phyloP scores from a whole-genome alignment of 2,888 invertebrate genomes.

The Orthosia cruda region DNA sequence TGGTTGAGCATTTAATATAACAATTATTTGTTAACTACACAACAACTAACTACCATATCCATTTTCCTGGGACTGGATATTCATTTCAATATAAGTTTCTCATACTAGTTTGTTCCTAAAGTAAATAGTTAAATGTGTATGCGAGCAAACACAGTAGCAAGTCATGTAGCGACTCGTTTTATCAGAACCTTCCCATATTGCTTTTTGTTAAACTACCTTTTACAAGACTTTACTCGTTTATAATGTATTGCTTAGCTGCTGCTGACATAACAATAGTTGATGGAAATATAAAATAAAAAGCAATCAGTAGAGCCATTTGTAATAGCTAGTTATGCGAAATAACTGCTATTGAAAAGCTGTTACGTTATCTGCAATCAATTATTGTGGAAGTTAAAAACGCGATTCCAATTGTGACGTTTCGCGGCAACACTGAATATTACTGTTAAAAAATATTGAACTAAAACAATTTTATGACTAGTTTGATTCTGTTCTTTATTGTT shows the following conservation, averaged over 20 bases:
- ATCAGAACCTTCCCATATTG: not conserved
- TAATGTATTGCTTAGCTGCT: slow-evolving; percentile 2
- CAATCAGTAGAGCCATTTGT: slow-evolving; percentile 16
- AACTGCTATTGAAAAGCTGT: slow-evolving; percentile 31
- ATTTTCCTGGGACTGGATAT: not conserved
- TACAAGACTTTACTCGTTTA: not conserved
- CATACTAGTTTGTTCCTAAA: not conserved
- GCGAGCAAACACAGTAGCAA: slow-evolving; percentile 19
- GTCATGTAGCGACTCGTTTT: slow-evolving; percentile 14
- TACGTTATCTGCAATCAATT: slow-evolving; percentile 36
- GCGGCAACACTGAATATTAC: slow-evolving; percentile 7
- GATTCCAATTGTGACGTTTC: slow-evolving; percentile 21
- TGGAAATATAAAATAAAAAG: not conserved
- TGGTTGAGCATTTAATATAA: not conserved
- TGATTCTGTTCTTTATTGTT: not conserved
- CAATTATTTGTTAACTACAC: not conserved
- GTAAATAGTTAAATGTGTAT: slow-evolving; percentile 13
- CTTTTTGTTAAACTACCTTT: not conserved
- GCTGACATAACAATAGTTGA: not conserved
- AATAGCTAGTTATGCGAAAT: slow-evolving; percentile 25
- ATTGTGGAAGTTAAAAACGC: slow-evolving; percentile 25
- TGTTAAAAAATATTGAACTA: slow-evolving; percentile 7
- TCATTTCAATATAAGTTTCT: not conserved
- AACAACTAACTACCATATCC: not conserved
- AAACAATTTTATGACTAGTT: not conserved